phyloP scores from a whole-genome alignment of 2,888 invertebrate genomes.

The Tinea semifulvella region DNA sequence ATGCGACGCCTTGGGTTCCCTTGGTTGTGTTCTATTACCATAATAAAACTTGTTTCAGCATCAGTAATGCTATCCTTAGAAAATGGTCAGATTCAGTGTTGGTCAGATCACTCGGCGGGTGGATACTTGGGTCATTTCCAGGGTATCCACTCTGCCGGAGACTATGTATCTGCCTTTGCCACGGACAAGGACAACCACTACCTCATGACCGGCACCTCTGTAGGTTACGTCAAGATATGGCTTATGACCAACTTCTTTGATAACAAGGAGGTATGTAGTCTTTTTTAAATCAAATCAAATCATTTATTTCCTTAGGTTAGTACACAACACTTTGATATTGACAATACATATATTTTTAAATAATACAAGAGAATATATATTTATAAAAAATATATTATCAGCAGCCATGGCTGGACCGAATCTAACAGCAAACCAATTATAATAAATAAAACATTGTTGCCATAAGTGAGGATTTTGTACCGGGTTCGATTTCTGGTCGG shows the following conservation, averaged over 20 bases:
- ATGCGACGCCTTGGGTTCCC: neutral
- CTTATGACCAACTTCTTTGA: conserved; percentile 72
- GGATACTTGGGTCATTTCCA: conserved; percentile 76
- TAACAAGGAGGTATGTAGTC: conserved; percentile 35
- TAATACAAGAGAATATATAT: no score
- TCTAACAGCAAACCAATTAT: no score
- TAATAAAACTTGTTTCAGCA: conserved; percentile 44
- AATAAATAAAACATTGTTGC: no score
- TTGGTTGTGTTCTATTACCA: no score
- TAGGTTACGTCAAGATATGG: conserved; percentile 85
- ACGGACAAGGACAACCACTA: conserved; percentile 76
- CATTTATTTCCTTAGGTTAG: no score
- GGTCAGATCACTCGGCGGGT: conserved; percentile 82
- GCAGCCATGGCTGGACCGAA: no score
- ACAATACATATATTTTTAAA: no score
- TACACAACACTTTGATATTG: no score
- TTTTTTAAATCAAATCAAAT: no score
- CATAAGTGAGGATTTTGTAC: no score
- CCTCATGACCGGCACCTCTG: conserved; percentile 75
- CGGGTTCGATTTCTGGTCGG: no score
- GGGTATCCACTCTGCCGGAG: conserved; percentile 72
- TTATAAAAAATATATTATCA: no score
- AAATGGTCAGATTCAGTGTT: conserved; percentile 80
- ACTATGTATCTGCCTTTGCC: conserved; percentile 73
- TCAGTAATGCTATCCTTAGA: conserved; percentile 77